These are phyloP conservation scores for Caenorhabditis latens DNA, from an alignment of 1,140 invertebrate species.

Conservation along the genomic window DNA sequence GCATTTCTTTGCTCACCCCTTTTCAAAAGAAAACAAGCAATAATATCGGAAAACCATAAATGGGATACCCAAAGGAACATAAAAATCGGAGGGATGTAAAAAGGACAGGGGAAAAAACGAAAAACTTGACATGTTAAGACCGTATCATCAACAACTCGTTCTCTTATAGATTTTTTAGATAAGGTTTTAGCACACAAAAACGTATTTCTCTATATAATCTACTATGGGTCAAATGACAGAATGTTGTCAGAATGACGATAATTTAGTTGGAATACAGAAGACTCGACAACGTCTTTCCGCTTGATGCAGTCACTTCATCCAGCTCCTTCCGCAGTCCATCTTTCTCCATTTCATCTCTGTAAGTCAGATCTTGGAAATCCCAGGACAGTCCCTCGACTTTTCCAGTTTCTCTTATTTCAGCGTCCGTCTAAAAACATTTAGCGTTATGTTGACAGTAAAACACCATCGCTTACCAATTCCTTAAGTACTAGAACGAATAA, in stretches of 20 bases:
- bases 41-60: conserved; percentile 43
- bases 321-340: background rate
- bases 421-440: background rate
- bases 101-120: background rate
- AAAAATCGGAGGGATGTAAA: background rate
- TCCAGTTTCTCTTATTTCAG: background rate
- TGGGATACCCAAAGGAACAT: background rate
- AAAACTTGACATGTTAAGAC: conserved; percentile 51
- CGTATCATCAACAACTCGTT: conserved; percentile 50
- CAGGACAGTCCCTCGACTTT: background rate
- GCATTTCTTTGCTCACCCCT: background rate
- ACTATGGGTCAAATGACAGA: background rate
- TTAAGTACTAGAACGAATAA: conserved; percentile 8
- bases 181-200: conserved; percentile 15
- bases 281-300: conserved; percentile 2
- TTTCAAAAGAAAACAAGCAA: conserved; percentile 27
- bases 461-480: background rate
- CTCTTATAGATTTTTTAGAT: conserved; percentile 28
- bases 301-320: background rate
- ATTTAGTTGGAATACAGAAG: background rate
- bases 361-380: background rate
- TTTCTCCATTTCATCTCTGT: background rate
- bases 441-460: background rate
- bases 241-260: background rate
- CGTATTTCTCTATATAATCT: conserved; percentile 31